Conservation (phyloP, 2,888 invertebrate species). For the Xestia rhomboidea region DNA sequence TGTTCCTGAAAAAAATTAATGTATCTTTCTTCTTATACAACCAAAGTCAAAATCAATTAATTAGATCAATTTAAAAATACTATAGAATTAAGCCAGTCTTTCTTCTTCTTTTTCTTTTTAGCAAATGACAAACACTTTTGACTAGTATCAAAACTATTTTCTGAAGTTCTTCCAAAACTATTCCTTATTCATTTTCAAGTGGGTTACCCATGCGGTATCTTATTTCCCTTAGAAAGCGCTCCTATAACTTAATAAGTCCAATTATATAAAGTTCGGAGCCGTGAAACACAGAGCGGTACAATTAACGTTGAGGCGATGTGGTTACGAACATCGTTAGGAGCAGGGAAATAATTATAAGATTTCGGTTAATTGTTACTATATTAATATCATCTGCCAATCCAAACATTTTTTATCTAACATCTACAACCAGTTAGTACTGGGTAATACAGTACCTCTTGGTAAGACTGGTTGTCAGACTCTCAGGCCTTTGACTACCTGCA, state of each 20-base stretch:
- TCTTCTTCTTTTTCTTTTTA: too few relatives aligned
- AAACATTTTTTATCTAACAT: background rate
- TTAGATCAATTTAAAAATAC: too few relatives aligned
- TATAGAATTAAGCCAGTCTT: too few relatives aligned
- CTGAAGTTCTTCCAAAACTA: background rate
- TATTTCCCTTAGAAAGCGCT: background rate
- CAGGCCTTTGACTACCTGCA: background rate
- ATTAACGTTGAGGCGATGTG: background rate
- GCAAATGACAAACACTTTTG: background rate
- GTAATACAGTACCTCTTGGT: background rate
- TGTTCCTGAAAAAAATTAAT: too few relatives aligned
- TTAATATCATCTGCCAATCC: background rate
- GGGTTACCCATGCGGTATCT: background rate
- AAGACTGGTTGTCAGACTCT: background rate
- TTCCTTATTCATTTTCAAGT: background rate
- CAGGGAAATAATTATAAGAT: slow-evolving; percentile 1
- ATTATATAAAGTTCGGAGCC: slow-evolving; percentile 18
- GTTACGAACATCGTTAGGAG: background rate
- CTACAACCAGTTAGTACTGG: background rate
- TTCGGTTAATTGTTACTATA: background rate
- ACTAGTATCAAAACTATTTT: too few relatives aligned
- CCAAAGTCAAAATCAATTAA: too few relatives aligned
- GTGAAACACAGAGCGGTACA: slow-evolving; percentile 6
- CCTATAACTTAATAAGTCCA: slow-evolving; percentile 25
- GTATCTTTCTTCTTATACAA: too few relatives aligned